Evolutionary conservation across 2,113 vertebrate genomes (phyloP).

Genomic region (Acanthochromis polyacanthus): DNA sequence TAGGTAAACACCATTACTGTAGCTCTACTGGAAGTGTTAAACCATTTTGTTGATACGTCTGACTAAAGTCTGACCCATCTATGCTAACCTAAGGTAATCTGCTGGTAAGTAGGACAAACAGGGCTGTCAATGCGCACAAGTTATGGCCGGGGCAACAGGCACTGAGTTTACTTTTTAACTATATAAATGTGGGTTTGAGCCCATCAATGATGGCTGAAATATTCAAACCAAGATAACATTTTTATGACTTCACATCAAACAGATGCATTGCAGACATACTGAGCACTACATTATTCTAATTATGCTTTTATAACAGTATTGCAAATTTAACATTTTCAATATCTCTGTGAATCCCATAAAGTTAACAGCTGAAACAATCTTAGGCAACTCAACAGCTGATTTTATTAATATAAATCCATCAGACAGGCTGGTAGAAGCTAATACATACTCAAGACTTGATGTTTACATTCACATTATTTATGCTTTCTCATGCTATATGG

Average conservation of each 20-base stretch:
- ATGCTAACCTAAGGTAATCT: conserved; percentile 11
- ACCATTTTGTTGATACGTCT: conserved; percentile 13
- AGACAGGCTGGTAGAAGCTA: no score
- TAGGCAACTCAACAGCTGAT: background rate
- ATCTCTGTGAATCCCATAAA: background rate
- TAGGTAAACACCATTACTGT: conserved; percentile 28
- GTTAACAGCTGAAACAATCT: background rate
- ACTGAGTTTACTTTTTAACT: no score
- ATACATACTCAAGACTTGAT: no score
- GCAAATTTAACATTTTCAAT: background rate
- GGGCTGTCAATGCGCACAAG: conserved; percentile 2
- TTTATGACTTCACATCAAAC: background rate
- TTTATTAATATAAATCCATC: background rate
- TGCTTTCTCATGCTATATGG: background rate
- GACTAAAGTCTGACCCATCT: conserved; percentile 24
- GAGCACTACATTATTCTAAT: no score
- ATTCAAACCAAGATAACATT: background rate
- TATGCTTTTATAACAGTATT: background rate
- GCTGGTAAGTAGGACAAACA: conserved; percentile 37
- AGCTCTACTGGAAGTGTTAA: conserved; percentile 36
- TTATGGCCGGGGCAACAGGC: no score
- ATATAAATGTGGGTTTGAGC: no score
- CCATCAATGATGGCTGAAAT: background rate
- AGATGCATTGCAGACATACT: background rate
- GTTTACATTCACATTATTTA: background rate